Conservation (phyloP, 2,113 vertebrate species). For the Limnothrissa miodon region DNA sequence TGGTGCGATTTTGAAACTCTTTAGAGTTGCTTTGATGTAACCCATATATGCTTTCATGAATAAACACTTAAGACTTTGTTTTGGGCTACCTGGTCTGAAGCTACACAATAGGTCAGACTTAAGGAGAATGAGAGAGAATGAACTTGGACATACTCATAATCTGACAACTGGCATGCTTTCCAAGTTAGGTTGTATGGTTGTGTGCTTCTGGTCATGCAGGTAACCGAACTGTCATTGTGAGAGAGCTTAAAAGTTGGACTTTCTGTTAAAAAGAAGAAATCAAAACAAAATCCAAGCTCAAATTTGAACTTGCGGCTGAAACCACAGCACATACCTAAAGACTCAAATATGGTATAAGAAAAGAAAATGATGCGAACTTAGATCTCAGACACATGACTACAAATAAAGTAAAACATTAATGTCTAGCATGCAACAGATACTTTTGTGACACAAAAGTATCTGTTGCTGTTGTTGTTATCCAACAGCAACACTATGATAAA, state of each 20-base stretch:
- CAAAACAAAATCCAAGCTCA: neutral
- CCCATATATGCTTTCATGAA: too few relatives aligned
- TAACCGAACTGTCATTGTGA: neutral
- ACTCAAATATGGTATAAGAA: too few relatives aligned
- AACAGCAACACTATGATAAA: neutral
- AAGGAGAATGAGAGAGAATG: neutral
- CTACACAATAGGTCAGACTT: neutral
- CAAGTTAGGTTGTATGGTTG: slow-evolving; percentile 30
- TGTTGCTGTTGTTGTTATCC: too few relatives aligned
- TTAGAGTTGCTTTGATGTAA: too few relatives aligned
- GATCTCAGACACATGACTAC: too few relatives aligned
- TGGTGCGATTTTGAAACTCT: too few relatives aligned
- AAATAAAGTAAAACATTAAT: too few relatives aligned
- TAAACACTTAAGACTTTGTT: too few relatives aligned
- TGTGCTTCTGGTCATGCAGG: slow-evolving; percentile 32
- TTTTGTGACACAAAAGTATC: too few relatives aligned
- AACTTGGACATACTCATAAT: slow-evolving; percentile 37
- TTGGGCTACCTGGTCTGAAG: too few relatives aligned
- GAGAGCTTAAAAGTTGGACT: neutral
- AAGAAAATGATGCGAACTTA: too few relatives aligned
- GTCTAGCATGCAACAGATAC: too few relatives aligned
- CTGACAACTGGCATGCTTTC: slow-evolving; percentile 32
- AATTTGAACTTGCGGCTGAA: neutral
- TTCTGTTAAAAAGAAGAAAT: slow-evolving; percentile 3
- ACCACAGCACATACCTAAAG: neutral